phyloP scores from a whole-genome alignment of 2,888 invertebrate species.

The Euplexia lucipara region DNA sequence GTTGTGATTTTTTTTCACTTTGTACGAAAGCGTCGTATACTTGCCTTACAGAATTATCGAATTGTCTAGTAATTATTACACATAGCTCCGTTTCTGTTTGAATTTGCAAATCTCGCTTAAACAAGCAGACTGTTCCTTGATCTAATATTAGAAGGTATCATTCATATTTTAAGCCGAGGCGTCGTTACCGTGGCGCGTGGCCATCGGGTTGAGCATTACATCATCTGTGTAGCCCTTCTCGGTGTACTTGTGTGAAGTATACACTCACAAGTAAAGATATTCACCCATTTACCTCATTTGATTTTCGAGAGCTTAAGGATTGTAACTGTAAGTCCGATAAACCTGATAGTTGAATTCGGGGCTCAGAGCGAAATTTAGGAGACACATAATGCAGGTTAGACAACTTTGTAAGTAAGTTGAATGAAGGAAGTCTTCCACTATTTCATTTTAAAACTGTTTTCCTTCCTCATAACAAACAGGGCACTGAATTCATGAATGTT shows the following conservation, averaged over 20 bases:
- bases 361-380: conserved; percentile 48
- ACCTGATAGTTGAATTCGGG: conserved; percentile 47
- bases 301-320: conserved; percentile 58
- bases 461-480: conserved; percentile 1
- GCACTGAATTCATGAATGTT: conserved; percentile 27
- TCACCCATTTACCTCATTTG: conserved; percentile 47
- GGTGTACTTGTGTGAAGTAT: conserved; percentile 9
- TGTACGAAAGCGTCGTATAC: neutral
- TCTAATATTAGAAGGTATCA: conserved; percentile 49
- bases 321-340: conserved; percentile 52
- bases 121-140: conserved; percentile 38
- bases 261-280: conserved; percentile 25
- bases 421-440: neutral
- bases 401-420: conserved; percentile 7
- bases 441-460: conserved; percentile 15
- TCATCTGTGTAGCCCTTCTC: conserved; percentile 18
- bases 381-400: conserved; percentile 22
- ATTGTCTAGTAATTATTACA: neutral
- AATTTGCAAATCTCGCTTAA: conserved; percentile 23
- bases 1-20: too few species aligned
- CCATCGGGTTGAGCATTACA: conserved; percentile 23
- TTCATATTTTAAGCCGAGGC: conserved; percentile 47
- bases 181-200: conserved; percentile 18
- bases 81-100: conserved; percentile 4
- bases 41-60: neutral